These are phyloP conservation scores for Pheosia gnoma DNA, from an alignment of 2,888 invertebrate genomes.

Conservation along the genomic window DNA sequence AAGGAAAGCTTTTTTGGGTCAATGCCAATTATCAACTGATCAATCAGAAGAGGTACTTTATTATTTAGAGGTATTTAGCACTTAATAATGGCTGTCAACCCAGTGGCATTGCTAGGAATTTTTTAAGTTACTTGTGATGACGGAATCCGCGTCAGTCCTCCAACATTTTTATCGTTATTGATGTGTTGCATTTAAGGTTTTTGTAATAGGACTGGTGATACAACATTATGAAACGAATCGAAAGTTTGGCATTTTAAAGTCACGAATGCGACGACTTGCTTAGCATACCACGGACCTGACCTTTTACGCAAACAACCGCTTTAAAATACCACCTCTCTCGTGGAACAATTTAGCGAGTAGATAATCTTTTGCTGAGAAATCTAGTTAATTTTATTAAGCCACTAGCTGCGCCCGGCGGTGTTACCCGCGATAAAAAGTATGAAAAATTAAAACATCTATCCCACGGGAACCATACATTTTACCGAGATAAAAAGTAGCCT, in stretches of 20 bases:
- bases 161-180: too few relatives aligned
- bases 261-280: constrained; percentile 16
- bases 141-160: too few relatives aligned
- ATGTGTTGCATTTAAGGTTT: constrained; percentile 9
- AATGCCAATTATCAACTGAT: too few relatives aligned
- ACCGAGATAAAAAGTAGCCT: too few relatives aligned
- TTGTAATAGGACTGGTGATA: constrained; percentile 8
- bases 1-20: too few relatives aligned
- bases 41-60: too few relatives aligned
- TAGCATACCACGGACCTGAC: constrained; percentile 21
- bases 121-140: too few relatives aligned
- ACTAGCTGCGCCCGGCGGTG: not conserved
- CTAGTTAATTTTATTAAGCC: constrained; percentile 2
- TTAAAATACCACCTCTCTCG: constrained; percentile 13
- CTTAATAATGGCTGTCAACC: too few relatives aligned
- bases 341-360: constrained; percentile 11
- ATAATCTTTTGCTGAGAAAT: not conserved
- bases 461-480: too few relatives aligned
- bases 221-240: constrained; percentile 11
- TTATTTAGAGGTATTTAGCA: too few relatives aligned
- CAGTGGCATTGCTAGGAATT: too few relatives aligned
- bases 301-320: constrained; percentile 12
- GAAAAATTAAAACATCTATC: not conserved
- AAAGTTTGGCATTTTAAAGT: constrained; percentile 20
- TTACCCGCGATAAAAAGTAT: not conserved